Base-by-base conservation (phyloP, 2,888 invertebrate genomes). In the Tortrix viridana region DNA sequence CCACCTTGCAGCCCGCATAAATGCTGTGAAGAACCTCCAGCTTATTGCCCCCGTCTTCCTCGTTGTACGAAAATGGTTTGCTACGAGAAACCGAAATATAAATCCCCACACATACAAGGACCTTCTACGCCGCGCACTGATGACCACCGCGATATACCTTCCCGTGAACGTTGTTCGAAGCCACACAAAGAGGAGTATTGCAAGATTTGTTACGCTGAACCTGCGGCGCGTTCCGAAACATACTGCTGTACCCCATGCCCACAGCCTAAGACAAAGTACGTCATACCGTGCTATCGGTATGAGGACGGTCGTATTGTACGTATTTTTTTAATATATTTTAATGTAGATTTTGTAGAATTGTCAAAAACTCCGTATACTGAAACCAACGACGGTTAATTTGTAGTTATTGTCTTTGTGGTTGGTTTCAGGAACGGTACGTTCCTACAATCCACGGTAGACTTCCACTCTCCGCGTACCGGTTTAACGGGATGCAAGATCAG, bases 371-470 rank as follows among this genome's bases (percentile, higher is more conserved):
- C 65, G 65, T 68, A 68, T 70, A 71, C 75, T 74, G 71, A 71
- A 76, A 73, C 69, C 75, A 76, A 74, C 74, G 60, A 65, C 47
- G 44, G 59, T 48, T 9, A 32, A 3, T 3, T 32, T 69, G 50
- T 47, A 38, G 20, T 61, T 44, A 56, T 61, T 74, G 74, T 75
- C 76, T 75, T 76, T 75, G 79, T 84, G 82, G 80, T 89, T 90
- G 83, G 85, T 89, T 92, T 84, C 88, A 91, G 91, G 91, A 92
- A 89, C 89, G 75, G 74, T 90, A 88, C 75, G 87, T 88, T 85
- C 88, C 89, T 49, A 85, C 86, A 60, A 78, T 80, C 68, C 83
- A 83, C 64, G 90, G 90, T 84, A 84, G 82, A 72, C 86, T 90
- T 48, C 89, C 89, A 20, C 74, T 69, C 68, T 80, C 88, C 65